Base-by-base conservation (phyloP, 2,888 invertebrate genomes). In the Marasmarcha lunaedactyla region DNA sequence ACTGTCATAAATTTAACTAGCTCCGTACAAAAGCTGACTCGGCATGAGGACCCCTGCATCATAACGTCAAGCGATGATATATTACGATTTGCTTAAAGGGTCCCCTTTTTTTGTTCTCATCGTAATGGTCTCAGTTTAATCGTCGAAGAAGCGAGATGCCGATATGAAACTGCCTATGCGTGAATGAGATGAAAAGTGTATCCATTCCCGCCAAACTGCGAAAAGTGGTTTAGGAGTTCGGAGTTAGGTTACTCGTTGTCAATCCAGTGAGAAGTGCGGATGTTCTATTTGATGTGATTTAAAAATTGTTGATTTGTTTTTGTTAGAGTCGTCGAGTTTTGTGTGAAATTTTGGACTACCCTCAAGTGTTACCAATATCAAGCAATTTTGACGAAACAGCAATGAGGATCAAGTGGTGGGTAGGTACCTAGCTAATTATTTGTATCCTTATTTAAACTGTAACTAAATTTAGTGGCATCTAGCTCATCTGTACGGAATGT, bases 61-160 rank as follows among this genome's bases (percentile, higher is more conserved):
- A 63, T 65, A 65, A 74, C 68, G 83, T 81, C 81, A 83, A 66
- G 63, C 70, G 77, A 83, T 83, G 83, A 83, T 83, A 78, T 76
- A 83, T 83, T 74, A 74, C 81, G 55, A 78, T 79, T 81, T 78
- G 67, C 62, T 77, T 71, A 76, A 74, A 79, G 83, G 83, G 83
- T 78, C 76, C 81, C 79, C 64, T 83, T 83, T 81, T n/a, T 83
- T 83, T 83, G 83, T 83, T 81, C 81, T 77, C 71, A 49, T 49
- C 58, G 72, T 81, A 83, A 83, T 83, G 79, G 81, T 72, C 74
- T 72, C 67, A 72, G 64, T 73, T 73, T 76, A 78, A 81, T 81
- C 79, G 79, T 64, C 68, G 61, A 53, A 44, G 42, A 50, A 57
- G 51, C 55, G 55, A 56, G 57, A 57, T 33, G 38, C 37, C 42